Percentiles rank a stretch among this genome's conserved stretches.
phyloP scores from a whole-genome alignment of 1,140 invertebrate genomes.

The Megalopta genalis region DNA sequence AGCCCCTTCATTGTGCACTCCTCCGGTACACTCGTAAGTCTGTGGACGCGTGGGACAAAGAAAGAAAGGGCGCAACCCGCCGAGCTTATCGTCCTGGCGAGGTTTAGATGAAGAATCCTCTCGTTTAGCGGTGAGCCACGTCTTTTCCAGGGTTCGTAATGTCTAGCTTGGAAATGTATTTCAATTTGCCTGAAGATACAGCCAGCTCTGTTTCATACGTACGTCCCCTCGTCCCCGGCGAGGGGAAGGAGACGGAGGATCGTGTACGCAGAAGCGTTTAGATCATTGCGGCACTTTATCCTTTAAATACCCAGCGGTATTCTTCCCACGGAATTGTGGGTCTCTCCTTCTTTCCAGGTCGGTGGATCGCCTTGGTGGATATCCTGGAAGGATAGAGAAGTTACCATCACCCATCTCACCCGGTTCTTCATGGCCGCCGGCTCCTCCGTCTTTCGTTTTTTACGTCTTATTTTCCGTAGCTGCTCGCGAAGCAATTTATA shows the following conservation, averaged over 20 bases:
- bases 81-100: conserved; percentile 47
- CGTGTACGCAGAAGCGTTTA: conserved; percentile 59
- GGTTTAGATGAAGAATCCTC: conserved; percentile 32
- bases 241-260: not conserved
- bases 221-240: conserved; percentile 31
- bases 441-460: conserved; percentile 13
- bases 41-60: too few species aligned
- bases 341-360: conserved; percentile 51
- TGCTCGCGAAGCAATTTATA: conserved; percentile 67
- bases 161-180: conserved; percentile 55
- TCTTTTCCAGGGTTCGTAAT: conserved; percentile 53
- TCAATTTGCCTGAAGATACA: conserved; percentile 61
- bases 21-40: not conserved
- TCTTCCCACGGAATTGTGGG: conserved; percentile 66
- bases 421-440: too few species aligned
- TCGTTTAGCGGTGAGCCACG: not conserved
- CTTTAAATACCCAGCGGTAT: conserved; percentile 70
- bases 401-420: conserved; percentile 37
- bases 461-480: conserved; percentile 34
- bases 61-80: not conserved
- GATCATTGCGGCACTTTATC: conserved; percentile 63
- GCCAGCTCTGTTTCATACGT: conserved; percentile 60
- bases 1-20: conserved; percentile 14
- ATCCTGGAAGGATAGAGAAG: conserved; percentile 64
- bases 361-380: conserved; percentile 60